Conservation (phyloP, 2,113 vertebrate genomes). For the Epinephelus fuscoguttatus region DNA sequence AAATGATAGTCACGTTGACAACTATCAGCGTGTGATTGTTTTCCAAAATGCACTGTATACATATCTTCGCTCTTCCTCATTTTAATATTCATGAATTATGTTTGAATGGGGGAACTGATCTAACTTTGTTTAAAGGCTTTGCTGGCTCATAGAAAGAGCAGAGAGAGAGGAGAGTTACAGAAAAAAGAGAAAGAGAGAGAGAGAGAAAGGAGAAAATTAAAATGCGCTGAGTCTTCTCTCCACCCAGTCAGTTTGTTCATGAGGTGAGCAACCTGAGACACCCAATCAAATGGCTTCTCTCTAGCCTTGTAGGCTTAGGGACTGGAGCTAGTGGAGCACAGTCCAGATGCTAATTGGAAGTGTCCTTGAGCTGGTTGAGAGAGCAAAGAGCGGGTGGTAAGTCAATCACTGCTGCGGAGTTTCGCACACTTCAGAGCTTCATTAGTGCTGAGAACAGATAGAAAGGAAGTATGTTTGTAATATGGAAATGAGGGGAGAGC, state of each 20-base stretch:
- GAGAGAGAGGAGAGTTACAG: conserved; percentile 3
- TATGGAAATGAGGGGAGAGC: conserved; percentile 46
- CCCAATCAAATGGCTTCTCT: conserved; percentile 57
- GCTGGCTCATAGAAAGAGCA: conserved; percentile 33
- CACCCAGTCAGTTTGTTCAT: conserved; percentile 44
- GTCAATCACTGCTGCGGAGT: conserved; percentile 65
- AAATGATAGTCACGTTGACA: conserved; percentile 72
- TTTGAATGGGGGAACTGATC: conserved; percentile 58
- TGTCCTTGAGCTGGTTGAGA: conserved; percentile 71
- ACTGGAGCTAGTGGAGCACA: conserved; percentile 48
- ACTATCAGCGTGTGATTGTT: conserved; percentile 61
- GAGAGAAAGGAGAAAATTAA: conserved; percentile 40
- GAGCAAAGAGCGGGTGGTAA: conserved; percentile 58
- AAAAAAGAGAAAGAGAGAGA: not conserved
- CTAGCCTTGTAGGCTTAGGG: conserved; percentile 44
- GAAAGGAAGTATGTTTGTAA: conserved; percentile 33
- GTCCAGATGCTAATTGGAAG: conserved; percentile 74
- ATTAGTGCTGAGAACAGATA: conserved; percentile 61
- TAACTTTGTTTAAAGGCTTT: conserved; percentile 70
- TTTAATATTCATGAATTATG: conserved; percentile 73
- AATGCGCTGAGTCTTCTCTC: conserved; percentile 49
- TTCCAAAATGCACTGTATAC: conserved; percentile 54
- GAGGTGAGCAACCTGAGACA: conserved; percentile 53
- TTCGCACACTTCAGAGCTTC: conserved; percentile 54
- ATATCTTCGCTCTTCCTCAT: conserved; percentile 33